Conservation (phyloP, 2,888 invertebrate genomes). For the Scaptomyza reducta region DNA sequence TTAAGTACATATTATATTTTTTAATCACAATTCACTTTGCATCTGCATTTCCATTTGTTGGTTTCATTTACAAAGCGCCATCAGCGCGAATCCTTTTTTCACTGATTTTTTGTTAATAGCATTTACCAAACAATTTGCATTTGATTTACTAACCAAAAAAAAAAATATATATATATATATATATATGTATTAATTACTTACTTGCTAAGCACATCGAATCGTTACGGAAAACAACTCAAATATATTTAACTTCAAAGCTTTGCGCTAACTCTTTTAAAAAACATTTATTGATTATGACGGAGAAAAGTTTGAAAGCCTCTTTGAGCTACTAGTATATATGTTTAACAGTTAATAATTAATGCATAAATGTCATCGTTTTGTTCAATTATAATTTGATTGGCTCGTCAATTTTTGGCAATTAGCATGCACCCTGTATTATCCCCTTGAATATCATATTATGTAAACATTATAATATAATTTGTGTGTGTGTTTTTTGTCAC, state of each 20-base stretch:
- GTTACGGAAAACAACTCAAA: conserved; percentile 4
- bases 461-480: conserved; percentile 18
- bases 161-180: too few species aligned
- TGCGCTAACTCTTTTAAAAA: not conserved
- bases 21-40: conserved; percentile 84
- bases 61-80: conserved; percentile 55
- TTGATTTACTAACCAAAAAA: conserved; percentile 6
- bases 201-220: conserved; percentile 23
- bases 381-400: conserved; percentile 38
- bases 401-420: conserved; percentile 44
- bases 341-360: conserved; percentile 23
- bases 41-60: conserved; percentile 70
- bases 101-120: conserved; percentile 6
- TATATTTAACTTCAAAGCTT: conserved; percentile 15
- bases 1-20: conserved; percentile 21
- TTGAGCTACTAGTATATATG: conserved; percentile 15
- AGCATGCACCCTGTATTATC: conserved; percentile 71
- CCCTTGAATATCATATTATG: conserved; percentile 37
- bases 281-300: too few species aligned
- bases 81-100: conserved; percentile 14
- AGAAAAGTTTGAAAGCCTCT: conserved; percentile 1
- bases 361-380: conserved; percentile 6
- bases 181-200: conserved; percentile 9
- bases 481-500: not conserved
- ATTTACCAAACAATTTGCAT: conserved; percentile 15